Base-by-base conservation (phyloP, 2,113 vertebrate species). In the Falco punctatus region DNA sequence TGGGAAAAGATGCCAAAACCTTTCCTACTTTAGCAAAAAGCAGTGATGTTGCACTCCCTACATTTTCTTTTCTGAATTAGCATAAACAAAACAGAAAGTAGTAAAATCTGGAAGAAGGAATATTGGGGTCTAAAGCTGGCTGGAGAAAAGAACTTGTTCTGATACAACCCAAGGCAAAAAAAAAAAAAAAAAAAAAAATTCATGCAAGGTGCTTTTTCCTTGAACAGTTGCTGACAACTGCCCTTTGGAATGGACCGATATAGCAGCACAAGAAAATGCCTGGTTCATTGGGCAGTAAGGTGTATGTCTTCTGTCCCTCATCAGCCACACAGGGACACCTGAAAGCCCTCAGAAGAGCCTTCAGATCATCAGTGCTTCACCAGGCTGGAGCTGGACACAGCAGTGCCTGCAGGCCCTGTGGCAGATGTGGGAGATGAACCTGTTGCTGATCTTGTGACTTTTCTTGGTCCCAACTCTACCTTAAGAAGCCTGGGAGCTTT, bases 321-420 rank as follows among this genome's bases (percentile, higher is more conserved):
- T 61, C 27, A 77, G 6, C 30, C 26, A 42, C 23, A 30, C 3
- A 32, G 27, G n/a, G 15, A 26, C 38, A 16, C 21, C 72, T 71
- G 28, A 23, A 75, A 75, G 21, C 19, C 32, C 40, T 80, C 54
- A 46, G 42, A 71, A 24, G 55, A 86, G 27, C 15, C 13, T 75
- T 69, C 35, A 21, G 26, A 49, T 38, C 38, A 23, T 32, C 20
- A 48, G 52, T 49, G 30, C 18, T 83, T 88, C 15, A 42, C 20
- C 19, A 58, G 12, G 3, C 2, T 62, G 48, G 67, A 70, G 49
- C 14, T 42, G 69, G 28, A 42, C 24, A 27, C 0, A 0, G 22
- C 0, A 0, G 22, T 67, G 24, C 22, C 17, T 82, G 24, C 42
- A 64, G 30, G 22, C 32, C 30, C n/a, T 74, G 74, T 1, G 0